Base-by-base conservation (phyloP, 92 coral and sea anemone genomes). In the Phenganax subtilis region DNA sequence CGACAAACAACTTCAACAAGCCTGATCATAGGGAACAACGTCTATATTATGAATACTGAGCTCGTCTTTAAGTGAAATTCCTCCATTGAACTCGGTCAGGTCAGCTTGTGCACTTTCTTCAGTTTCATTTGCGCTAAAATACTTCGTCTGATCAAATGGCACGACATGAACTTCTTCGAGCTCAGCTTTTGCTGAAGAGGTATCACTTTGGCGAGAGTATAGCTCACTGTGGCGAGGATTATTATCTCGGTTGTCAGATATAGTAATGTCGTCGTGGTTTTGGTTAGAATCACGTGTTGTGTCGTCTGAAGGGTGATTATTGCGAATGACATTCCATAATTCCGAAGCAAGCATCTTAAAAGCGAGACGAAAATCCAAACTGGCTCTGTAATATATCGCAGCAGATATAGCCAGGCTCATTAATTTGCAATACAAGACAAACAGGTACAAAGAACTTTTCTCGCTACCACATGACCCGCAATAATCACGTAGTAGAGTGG, bases 1-100 rank as follows among this genome's bases (percentile, higher is more conserved):
- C n/a, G 8, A 17, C 8, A 61, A 61, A 14, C 28, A 17, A 11
- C 67, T 6, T 79, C 62, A 79, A 64, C 83, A 79, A 47, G 74
- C 63, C 57, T 79, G 83, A 10, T 79, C 83, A 28, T 79, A 79
- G 17, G 83, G 83, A 47, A 65, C 51, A 64, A 79, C 51, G 25
- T 79, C 83, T 2, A 79, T 79, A 31, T 79, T 73, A 54, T 65
- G 60, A 51, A 79, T 63, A 8, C 55, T 69, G 62, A 59, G 10
- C 54, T 31, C 12, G 15, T 29, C 70, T 12, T 59, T 55, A 60
- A 76, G 56, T 29, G 54, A 31, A 1, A 64, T 8, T 31, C 53
- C 56, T 16, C 54, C 81, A 51, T 29, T 44, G 44, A 52, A 54
- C 12, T 44, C 69, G 0, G 28, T 31, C 44, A 37, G 5, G 47